phyloP scores from a whole-genome alignment of 2,797 vertebrate species.

The Squalus acanthias region DNA sequence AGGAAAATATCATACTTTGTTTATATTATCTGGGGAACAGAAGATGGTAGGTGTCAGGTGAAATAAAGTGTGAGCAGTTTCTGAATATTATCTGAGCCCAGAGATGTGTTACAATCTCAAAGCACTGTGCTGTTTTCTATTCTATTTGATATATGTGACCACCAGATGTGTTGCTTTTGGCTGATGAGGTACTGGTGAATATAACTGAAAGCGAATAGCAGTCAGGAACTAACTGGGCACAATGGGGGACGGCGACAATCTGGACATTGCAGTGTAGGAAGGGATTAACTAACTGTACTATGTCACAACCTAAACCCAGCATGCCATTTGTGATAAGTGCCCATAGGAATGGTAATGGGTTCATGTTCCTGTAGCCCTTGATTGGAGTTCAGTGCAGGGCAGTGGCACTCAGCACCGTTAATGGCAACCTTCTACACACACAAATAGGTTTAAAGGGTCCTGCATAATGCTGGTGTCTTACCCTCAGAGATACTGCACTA shows the following conservation, averaged over 20 bases:
- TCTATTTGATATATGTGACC: not conserved
- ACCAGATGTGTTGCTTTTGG: not conserved
- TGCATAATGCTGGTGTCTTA: not conserved
- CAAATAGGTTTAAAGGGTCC: not conserved
- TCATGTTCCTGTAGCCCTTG: not conserved
- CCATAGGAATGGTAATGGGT: not conserved
- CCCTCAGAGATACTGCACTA: not conserved
- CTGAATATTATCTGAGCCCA: not conserved
- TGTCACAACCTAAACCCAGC: not conserved
- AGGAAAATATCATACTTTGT: not conserved
- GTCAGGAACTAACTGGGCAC: not conserved
- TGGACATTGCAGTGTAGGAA: not conserved
- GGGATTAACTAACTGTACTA: not conserved
- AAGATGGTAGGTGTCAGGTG: not conserved
- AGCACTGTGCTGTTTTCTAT: not conserved
- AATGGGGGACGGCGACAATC: not conserved
- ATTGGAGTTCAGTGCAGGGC: not conserved
- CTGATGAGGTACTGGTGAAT: not conserved
- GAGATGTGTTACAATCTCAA: not conserved
- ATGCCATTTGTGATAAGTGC: not conserved
- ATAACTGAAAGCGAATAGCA: not conserved
- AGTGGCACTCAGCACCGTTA: not conserved
- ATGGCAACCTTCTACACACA: not conserved
- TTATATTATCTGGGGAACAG: not conserved
- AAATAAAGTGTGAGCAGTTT: not conserved